Percentiles rank a stretch among this genome's conserved stretches.
These are phyloP conservation scores for Metopolophium dirhodum DNA, from an alignment of 1,140 invertebrate species.

Conservation along the genomic window DNA sequence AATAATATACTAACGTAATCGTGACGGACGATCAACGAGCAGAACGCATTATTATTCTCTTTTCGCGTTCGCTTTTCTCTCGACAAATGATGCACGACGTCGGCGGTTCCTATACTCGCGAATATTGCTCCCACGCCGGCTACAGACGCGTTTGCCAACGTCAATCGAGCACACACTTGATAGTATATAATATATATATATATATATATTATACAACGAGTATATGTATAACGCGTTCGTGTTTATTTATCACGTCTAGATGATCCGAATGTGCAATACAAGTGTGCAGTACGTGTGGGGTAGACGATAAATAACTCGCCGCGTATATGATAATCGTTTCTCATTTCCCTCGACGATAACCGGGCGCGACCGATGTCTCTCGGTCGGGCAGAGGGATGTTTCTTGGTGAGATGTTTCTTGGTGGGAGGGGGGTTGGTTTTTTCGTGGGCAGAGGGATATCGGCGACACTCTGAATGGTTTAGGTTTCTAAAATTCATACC, in stretches of 20 bases:
- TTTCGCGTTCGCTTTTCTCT: neutral
- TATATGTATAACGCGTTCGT: neutral
- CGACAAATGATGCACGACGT: neutral
- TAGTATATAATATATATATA: neutral
- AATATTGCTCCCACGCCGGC: too few species aligned
- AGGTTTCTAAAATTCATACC: neutral
- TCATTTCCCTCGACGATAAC: slow-evolving; percentile 6
- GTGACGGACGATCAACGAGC: neutral
- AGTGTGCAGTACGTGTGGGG: neutral
- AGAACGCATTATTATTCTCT: neutral
- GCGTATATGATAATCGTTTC: neutral
- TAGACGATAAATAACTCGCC: neutral
- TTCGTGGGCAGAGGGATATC: neutral
- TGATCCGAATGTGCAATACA: neutral
- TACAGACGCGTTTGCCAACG: neutral
- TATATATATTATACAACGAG: neutral
- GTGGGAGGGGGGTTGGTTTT: too few species aligned
- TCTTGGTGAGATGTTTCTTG: neutral
- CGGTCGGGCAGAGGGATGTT: neutral
- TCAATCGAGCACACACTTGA: neutral
- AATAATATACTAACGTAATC: neutral
- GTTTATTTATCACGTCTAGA: neutral
- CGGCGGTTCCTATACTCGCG: too few species aligned
- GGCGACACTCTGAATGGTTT: neutral
- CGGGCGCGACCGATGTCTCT: neutral